Base-by-base conservation (phyloP, 2,888 invertebrate genomes). In the Eudasyphora cyanicolor region DNA sequence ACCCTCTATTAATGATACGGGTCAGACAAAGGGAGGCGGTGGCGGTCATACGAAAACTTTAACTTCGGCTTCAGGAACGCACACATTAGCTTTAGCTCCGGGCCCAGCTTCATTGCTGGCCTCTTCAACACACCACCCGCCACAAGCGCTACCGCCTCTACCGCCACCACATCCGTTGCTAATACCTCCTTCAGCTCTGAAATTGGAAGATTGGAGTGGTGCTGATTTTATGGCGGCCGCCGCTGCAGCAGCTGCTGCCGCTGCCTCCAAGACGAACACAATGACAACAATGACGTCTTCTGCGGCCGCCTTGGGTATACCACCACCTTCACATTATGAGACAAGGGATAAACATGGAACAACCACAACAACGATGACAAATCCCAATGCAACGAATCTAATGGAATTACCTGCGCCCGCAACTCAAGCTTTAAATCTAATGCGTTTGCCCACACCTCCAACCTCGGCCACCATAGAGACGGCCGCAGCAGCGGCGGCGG, bases 201-300 rank as follows among this genome's bases (percentile, higher is more conserved):
- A 96, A 92, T 94, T 96, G 75, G 96, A 96, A 91, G 95, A 96
- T 0, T 95, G 95, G 89, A 92, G 92, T 80, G 85, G 86, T 12
- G 69, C 85, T 14, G 87, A 86, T 21, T 87, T 79, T 83, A 86
- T 87, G 86, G 71, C 85, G 17, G 84, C 85, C 0, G n/a, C n/a
- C n/a, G 86, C 85, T 5, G 82, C 86, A n/a, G n/a, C n/a, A n/a
- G n/a, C n/a, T n/a, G n/a, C n/a, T n/a, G n/a, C n/a, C n/a, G n/a
- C n/a, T n/a, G 92, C 73, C 0, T 86, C 82, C 5, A 85, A 82
- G 1, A 82, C 85, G 2, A 84, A 82, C 21, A 85, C 85, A n/a
- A 45, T n/a, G n/a, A 78, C 82, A 3, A 82, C 82, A 14, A 70
- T 80, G 27, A 19, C 79, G 51, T 79, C 77, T 10, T 32, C 77